These are phyloP conservation scores for Leucopsar rothschildi DNA, from an alignment of 2,113 vertebrate genomes.

Conservation along the genomic window DNA sequence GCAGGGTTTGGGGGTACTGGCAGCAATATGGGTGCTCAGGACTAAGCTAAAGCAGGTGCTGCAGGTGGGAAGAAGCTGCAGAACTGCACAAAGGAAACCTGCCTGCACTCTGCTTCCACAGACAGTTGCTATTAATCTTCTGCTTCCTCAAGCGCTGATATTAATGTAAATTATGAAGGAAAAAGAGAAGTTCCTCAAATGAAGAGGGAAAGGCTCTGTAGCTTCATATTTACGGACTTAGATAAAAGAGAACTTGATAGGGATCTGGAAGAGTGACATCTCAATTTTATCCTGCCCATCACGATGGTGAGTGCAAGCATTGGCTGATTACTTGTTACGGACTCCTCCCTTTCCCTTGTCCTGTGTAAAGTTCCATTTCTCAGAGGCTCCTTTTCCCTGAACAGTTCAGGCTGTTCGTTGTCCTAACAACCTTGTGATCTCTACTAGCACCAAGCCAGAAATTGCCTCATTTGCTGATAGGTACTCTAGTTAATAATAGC, in stretches of 20 bases:
- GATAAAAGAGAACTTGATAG: slow-evolving; percentile 27
- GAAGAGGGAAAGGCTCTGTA: neutral
- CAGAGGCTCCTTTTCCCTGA: neutral
- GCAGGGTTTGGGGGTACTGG: neutral
- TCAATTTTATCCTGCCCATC: slow-evolving; percentile 12
- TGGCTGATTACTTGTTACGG: neutral
- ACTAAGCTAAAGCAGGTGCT: neutral
- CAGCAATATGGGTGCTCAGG: neutral
- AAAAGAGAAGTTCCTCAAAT: slow-evolving; percentile 1
- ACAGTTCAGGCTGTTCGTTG: slow-evolving; percentile 26
- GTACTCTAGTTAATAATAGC: slow-evolving; percentile 35
- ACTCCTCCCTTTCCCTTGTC: neutral
- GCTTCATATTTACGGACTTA: slow-evolving; percentile 35
- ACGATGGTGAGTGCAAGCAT: neutral
- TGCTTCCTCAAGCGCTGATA: neutral
- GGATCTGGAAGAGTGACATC: slow-evolving; percentile 11
- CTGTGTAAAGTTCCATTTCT: slow-evolving; percentile 9
- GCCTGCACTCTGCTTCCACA: neutral
- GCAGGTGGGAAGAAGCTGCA: neutral
- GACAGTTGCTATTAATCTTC: slow-evolving; percentile 3
- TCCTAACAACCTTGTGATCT: slow-evolving; percentile 6
- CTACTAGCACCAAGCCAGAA: slow-evolving; percentile 9
- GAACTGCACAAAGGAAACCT: neutral
- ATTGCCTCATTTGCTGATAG: neutral
- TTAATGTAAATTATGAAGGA: neutral